Evolutionary conservation across 2,113 vertebrate species (phyloP), one percentile per base, ranked within the genome.

Genomic region (Alectura lathami): DNA sequence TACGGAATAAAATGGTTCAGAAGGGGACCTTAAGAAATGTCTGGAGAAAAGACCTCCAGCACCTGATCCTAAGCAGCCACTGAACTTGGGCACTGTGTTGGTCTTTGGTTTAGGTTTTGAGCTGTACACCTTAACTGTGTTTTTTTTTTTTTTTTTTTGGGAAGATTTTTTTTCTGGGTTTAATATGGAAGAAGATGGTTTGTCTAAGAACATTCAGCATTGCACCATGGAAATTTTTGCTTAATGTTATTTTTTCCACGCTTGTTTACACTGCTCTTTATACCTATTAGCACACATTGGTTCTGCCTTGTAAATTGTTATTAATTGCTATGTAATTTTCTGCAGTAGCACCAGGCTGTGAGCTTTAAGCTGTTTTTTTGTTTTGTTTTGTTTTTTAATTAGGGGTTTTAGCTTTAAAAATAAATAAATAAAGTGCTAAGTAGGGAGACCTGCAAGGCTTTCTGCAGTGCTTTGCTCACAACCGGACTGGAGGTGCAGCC

Each of bases 311-410:
- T 47, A 67, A 94, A 87, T 92, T 64, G 67, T 79, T 89, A 72
- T 92, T 92, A 91, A 91, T 87, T 83, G 38, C 59, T 47, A 3
- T n/a, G 63, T 80, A 56, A 80, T 93, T 74, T 91, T 77, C 67
- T 94, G 54, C 63, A 89, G 42, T 26, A 62, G 8, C 53, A 51
- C 42, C 34, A 84, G 66, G 53, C 34, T 86, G 47, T 30, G 43
- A 78, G 21, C 17, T 26, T 16, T 30, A n/a, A n/a, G 43, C 2
- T 17, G 14, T 23, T 59, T 13, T 18, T 57, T 26, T 23, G 9
- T 4, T 4, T 6, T 26, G n/a, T n/a, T n/a, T n/a, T n/a, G n/a
- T n/a, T n/a, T n/a, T n/a, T n/a, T n/a, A n/a, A n/a, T n/a, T n/a
- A n/a, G n/a, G n/a, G n/a, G n/a, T n/a, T n/a, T n/a, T n/a, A n/a